Conservation (phyloP, 1,140 invertebrate species). For the Zaprionus africanus region DNA sequence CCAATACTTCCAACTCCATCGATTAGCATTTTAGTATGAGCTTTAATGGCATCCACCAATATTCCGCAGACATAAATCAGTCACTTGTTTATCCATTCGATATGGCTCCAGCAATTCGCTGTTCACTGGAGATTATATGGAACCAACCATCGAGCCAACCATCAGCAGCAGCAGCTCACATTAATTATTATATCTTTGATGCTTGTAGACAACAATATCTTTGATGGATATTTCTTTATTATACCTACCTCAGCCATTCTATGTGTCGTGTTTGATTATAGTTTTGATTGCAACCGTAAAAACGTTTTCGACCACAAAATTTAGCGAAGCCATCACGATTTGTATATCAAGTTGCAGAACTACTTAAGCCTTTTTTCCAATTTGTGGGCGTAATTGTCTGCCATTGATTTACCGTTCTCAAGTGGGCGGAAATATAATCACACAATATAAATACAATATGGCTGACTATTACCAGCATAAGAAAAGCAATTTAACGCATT, state of each 20-base stretch:
- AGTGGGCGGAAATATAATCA: slow-evolving; percentile 12
- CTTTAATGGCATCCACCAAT: slow-evolving; percentile 64
- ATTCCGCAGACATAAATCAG: slow-evolving; percentile 46
- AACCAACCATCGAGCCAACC: slow-evolving; percentile 17
- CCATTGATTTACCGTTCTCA: slow-evolving; percentile 38
- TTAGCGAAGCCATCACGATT: slow-evolving; percentile 13
- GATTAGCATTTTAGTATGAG: slow-evolving; percentile 72
- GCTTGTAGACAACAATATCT: slow-evolving; percentile 47
- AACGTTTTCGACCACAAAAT: slow-evolving; percentile 9
- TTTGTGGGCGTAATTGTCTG: slow-evolving; percentile 38
- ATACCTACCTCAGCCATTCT: not conserved
- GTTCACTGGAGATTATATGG: slow-evolving; percentile 18
- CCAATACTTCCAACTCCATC: slow-evolving; percentile 9
- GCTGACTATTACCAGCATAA: not conserved
- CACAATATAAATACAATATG: not conserved
- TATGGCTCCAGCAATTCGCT: slow-evolving; percentile 31
- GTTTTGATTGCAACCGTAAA: slow-evolving; percentile 37
- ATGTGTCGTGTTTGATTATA: slow-evolving; percentile 10
- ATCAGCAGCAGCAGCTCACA: slow-evolving; percentile 28
- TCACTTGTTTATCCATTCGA: slow-evolving; percentile 48
- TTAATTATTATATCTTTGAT: slow-evolving; percentile 50
- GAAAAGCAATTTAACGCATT: not conserved
- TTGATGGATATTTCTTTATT: slow-evolving; percentile 40
- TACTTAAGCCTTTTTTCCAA: slow-evolving; percentile 22
- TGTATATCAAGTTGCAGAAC: slow-evolving; percentile 8